These are phyloP conservation scores for Alces alces DNA, from an alignment of 2,113 vertebrate species.

Conservation along the genomic window DNA sequence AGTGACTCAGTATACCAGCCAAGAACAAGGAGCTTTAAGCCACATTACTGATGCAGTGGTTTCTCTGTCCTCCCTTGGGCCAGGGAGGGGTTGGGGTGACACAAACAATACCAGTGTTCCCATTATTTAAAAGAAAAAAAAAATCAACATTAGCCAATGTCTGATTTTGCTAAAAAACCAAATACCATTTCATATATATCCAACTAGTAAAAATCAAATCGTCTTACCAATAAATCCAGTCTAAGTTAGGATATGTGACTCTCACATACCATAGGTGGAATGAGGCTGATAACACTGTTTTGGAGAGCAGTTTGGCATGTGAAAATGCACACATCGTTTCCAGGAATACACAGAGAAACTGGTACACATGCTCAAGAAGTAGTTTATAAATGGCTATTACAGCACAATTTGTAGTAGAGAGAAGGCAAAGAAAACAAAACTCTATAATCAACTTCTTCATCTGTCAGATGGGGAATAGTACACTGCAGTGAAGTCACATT, in stretches of 20 bases:
- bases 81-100: accelerated
- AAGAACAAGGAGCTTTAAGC: not conserved
- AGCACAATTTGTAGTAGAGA: not conserved
- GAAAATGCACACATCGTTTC: not conserved
- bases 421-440: not conserved
- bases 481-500: not conserved
- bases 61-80: not conserved
- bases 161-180: slow-evolving; percentile 12
- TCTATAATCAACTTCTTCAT: not conserved
- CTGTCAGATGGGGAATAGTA: not conserved
- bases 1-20: not conserved
- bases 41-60: not conserved
- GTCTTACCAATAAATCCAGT: not conserved
- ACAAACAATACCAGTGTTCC: not conserved
- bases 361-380: not conserved
- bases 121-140: not conserved
- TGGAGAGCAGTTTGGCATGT: not conserved
- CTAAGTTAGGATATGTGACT: not conserved
- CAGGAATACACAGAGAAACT: not conserved
- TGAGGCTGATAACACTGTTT: not conserved
- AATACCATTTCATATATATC: not conserved
- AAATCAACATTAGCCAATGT: not conserved
- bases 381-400: not conserved
- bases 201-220: not conserved
- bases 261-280: not conserved